These are phyloP conservation scores for Cephus pygmeus DNA, from an alignment of 2,888 invertebrate species.

Conservation along the genomic window DNA sequence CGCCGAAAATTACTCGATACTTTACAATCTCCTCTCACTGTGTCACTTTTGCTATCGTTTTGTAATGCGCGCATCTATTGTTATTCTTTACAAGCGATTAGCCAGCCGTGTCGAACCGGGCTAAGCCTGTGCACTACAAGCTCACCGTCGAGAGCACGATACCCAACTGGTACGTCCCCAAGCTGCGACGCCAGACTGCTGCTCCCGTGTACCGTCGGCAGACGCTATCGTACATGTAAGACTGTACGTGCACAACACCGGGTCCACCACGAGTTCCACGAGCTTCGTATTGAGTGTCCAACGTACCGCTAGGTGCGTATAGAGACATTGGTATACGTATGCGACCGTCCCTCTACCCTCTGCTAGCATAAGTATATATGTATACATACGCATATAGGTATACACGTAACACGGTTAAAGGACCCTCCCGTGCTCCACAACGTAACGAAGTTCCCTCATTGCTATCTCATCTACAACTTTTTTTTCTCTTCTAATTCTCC, in stretches of 20 bases:
- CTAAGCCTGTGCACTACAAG: background rate
- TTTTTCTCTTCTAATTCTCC: background rate
- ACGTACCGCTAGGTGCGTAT: background rate
- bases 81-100: background rate
- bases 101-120: background rate
- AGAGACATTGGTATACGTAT: background rate
- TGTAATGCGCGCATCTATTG: background rate
- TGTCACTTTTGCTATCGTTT: background rate
- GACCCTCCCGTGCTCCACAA: conserved; percentile 35
- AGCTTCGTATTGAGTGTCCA: background rate
- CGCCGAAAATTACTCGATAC: background rate
- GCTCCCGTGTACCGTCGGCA: background rate
- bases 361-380: background rate
- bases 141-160: background rate
- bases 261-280: background rate
- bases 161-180: background rate
- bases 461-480: background rate
- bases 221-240: background rate
- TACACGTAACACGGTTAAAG: conserved; percentile 53
- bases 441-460: background rate
- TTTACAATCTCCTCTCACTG: background rate
- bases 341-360: background rate
- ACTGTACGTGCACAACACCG: background rate
- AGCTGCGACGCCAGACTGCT: background rate
- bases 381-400: background rate